Evolutionary conservation across 2,113 vertebrate genomes (phyloP), one percentile per base, ranked within the genome.

Genomic region (Lonchura striata): DNA sequence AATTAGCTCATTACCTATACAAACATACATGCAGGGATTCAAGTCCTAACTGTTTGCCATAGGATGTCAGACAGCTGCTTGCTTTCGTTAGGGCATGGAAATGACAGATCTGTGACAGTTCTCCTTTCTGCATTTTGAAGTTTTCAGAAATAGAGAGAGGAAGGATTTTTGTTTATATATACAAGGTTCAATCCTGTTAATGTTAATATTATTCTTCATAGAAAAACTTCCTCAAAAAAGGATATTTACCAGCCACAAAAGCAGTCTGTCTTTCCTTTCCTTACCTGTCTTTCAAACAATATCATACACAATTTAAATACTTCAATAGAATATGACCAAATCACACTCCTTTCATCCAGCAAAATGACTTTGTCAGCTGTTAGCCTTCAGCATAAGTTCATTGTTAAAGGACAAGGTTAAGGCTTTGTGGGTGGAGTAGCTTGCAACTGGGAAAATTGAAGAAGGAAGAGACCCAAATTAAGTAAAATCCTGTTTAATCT

Each of bases 201-300:
- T 66, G 47, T 89, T 81, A 33, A 37, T 80, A 60, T 86, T 90
- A 47, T 93, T 92, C 52, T 83, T 64, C 28, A 16, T 63, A 28
- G 33, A 68, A 68, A 83, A 92, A n/a, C 71, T 68, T 90, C 79
- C 88, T 42, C 18, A 63, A 33, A 47, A 78, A 77, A 95, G 92
- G 90, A 96, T 92, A 93, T 96, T 88, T 96, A 82, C 76, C 82
- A 80, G 75, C 39, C 93, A 92, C 79, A 81, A 83, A 82, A 85
- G 24, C 63, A 77, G 50, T 41, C 76, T 91, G 60, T 80, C 65
- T 60, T 78, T 94, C 71, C 33, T 85, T 94, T 82, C 91, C 64
- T 88, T 69, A 75, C 61, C 81, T 64, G 25, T 66, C 82, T 80
- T 77, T 80, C 60, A 78, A 59, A 88, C n/a, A 53, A 31, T 53